These are phyloP conservation scores for Toxotes lorentzi DNA, from an alignment of 2,797 vertebrate genomes.

Conservation along the genomic window DNA sequence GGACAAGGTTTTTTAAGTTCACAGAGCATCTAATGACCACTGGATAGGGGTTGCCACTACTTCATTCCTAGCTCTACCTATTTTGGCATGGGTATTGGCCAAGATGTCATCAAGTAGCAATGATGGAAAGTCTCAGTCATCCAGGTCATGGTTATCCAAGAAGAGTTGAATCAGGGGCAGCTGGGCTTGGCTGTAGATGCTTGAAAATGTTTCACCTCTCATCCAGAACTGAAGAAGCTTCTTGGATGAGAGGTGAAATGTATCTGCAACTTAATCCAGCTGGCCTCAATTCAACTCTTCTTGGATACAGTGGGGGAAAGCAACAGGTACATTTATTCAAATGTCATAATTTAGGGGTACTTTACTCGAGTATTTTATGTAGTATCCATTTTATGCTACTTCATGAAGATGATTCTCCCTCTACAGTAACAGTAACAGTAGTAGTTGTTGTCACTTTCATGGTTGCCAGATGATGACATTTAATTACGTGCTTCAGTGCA, in stretches of 20 bases:
- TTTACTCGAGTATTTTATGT: neutral
- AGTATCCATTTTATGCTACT: neutral
- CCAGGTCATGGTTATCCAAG: too few relatives aligned
- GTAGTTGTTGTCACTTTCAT: neutral
- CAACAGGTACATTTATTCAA: neutral
- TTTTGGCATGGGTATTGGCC: neutral
- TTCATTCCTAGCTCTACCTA: neutral
- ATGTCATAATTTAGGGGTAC: too few relatives aligned
- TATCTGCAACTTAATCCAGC: too few relatives aligned
- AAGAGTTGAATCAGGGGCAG: too few relatives aligned
- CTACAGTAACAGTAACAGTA: neutral
- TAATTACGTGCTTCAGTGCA: neutral
- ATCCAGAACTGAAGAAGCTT: too few relatives aligned
- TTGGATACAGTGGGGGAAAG: too few relatives aligned
- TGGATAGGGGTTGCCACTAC: neutral
- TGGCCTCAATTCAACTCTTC: too few relatives aligned
- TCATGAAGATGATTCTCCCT: neutral
- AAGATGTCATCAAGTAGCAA: neutral
- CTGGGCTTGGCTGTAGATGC: too few relatives aligned
- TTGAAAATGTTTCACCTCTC: too few relatives aligned
- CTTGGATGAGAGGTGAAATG: too few relatives aligned
- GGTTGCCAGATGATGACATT: neutral
- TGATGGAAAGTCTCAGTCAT: too few relatives aligned
- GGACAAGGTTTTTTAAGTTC: neutral
- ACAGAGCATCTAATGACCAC: neutral